Evolutionary conservation across 2,797 vertebrate genomes (phyloP).

Genomic region (Mus caroli): DNA sequence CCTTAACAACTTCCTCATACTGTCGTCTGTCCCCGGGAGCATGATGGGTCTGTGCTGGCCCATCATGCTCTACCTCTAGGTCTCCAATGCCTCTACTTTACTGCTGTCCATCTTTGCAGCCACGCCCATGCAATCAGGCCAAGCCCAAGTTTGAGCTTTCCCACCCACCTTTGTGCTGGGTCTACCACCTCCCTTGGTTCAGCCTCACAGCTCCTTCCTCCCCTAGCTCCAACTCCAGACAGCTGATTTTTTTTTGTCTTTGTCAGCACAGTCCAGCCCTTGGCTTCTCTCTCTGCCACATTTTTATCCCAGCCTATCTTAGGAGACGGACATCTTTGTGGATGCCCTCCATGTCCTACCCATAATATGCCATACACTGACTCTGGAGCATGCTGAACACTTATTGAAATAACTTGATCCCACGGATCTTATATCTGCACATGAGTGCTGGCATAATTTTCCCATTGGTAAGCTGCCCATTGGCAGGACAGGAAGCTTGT

Average conservation of each 20-base stretch:
- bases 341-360: background rate
- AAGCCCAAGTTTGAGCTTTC: background rate
- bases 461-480: background rate
- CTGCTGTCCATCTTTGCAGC: background rate
- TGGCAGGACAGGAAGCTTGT: background rate
- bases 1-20: background rate
- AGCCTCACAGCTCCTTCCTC: background rate
- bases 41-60: background rate
- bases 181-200: background rate
- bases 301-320: background rate
- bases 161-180: background rate
- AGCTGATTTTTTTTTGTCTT: background rate
- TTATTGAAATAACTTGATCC: background rate
- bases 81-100: background rate
- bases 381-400: background rate
- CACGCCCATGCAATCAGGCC: background rate
- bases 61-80: fast-evolving
- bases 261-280: background rate
- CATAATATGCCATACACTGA: background rate
- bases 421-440: background rate
- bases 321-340: background rate
- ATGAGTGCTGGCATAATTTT: background rate
- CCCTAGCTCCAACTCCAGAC: background rate
- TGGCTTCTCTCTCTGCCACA: background rate
- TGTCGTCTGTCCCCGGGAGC: background rate